Conservation (phyloP, 2,888 invertebrate species). For the Cataglyphis rosenhaueri region DNA sequence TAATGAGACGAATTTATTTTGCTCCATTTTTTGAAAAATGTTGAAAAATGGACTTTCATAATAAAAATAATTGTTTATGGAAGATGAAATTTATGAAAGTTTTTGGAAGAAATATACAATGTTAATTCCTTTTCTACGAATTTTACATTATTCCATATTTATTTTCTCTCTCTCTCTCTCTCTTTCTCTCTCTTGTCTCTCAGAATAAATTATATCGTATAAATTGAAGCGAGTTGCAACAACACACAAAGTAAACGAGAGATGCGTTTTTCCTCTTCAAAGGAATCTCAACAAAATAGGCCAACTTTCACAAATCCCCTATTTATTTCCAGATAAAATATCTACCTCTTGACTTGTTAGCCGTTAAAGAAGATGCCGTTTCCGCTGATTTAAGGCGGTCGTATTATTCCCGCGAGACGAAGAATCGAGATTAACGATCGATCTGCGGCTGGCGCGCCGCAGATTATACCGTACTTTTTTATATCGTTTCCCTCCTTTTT, state of each 20-base stretch:
- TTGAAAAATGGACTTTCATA: neutral
- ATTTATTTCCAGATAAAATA: constrained; percentile 40
- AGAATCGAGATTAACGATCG: constrained; percentile 48
- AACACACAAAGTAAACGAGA: neutral
- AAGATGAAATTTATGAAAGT: too few species aligned
- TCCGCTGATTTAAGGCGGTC: constrained; percentile 51
- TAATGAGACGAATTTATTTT: neutral
- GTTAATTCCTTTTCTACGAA: neutral
- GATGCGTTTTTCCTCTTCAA: constrained; percentile 11
- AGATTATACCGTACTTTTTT: constrained; percentile 36
- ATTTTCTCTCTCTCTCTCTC: too few species aligned
- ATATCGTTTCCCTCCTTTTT: neutral
- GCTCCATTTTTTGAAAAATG: neutral
- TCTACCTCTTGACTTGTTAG: constrained; percentile 19
- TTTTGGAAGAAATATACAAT: neutral
- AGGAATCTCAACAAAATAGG: constrained; percentile 14
- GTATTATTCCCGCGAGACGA: constrained; percentile 26
- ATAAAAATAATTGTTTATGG: neutral
- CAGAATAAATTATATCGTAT: neutral
- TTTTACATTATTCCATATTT: neutral
- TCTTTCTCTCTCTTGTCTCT: neutral
- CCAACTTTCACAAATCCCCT: constrained; percentile 38
- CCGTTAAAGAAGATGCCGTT: constrained; percentile 28
- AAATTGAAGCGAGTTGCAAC: neutral
- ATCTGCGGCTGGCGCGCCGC: neutral